phyloP scores from a whole-genome alignment of 2,113 vertebrate genomes.

The Panthera uncia region DNA sequence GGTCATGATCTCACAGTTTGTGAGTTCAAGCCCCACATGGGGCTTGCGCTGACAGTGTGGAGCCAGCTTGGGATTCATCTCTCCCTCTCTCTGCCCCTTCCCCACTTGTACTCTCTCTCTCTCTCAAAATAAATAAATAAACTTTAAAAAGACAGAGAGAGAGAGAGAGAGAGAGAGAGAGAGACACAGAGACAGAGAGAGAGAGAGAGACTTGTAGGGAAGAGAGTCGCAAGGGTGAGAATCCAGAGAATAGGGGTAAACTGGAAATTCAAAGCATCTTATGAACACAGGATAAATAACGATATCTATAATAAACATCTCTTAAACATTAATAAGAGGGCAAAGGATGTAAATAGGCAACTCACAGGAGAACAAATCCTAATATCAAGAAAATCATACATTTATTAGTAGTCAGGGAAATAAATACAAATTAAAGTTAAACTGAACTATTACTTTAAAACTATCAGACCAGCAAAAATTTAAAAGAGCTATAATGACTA shows the following conservation, averaged over 20 bases:
- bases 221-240: not conserved
- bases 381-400: not conserved
- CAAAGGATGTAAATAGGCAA: not conserved
- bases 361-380: not conserved
- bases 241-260: not conserved
- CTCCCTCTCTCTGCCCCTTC: too few relatives aligned
- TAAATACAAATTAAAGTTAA: not conserved
- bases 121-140: too few relatives aligned
- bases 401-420: not conserved
- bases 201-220: not conserved
- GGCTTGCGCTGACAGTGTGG: too few relatives aligned
- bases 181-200: too few relatives aligned
- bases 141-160: too few relatives aligned
- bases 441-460: not conserved
- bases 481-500: not conserved
- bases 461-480: not conserved
- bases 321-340: not conserved
- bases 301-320: not conserved
- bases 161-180: too few relatives aligned
- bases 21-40: too few relatives aligned
- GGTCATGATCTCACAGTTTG: too few relatives aligned
- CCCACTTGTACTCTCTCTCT: too few relatives aligned
- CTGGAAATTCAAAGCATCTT: not conserved
- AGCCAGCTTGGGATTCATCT: too few relatives aligned
- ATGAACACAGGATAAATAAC: too few relatives aligned